A percentile compares a stretch with the other conserved stretches of the same genome.
Evolutionary conservation across 2,888 invertebrate genomes (phyloP).

Genomic region (Sesamia inferens): DNA sequence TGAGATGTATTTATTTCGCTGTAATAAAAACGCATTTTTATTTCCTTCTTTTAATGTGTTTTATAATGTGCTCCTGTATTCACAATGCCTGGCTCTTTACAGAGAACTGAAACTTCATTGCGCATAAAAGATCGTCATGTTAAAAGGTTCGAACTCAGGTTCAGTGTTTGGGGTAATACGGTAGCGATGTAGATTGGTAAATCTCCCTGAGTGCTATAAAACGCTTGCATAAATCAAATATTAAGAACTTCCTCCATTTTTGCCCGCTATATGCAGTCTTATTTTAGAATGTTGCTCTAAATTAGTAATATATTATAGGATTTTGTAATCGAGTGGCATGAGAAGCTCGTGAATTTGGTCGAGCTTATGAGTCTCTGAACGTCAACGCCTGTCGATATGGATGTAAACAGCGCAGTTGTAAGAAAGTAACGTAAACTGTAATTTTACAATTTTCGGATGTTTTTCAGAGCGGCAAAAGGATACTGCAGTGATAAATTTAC

Average conservation of each 20-base stretch:
- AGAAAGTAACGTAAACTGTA: background rate
- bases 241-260: background rate
- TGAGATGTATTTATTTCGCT: too few species aligned
- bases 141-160: background rate
- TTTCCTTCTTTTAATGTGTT: background rate
- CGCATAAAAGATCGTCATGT: background rate
- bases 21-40: too few species aligned
- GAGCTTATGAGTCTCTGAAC: background rate
- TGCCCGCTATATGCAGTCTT: too few species aligned
- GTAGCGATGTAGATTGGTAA: background rate
- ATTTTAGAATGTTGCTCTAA: too few species aligned
- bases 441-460: constrained; percentile 13
- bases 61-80: background rate
- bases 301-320: too few species aligned
- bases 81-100: background rate
- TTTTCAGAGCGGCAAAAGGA: background rate
- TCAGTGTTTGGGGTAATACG: background rate
- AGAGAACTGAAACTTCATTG: background rate
- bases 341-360: background rate
- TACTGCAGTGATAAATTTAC: background rate
- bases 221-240: background rate
- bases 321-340: too few species aligned
- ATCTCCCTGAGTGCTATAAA: background rate
- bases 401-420: background rate
- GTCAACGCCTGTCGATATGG: background rate